phyloP scores from a whole-genome alignment of 2,888 invertebrate species.

The Eilema depressum region DNA sequence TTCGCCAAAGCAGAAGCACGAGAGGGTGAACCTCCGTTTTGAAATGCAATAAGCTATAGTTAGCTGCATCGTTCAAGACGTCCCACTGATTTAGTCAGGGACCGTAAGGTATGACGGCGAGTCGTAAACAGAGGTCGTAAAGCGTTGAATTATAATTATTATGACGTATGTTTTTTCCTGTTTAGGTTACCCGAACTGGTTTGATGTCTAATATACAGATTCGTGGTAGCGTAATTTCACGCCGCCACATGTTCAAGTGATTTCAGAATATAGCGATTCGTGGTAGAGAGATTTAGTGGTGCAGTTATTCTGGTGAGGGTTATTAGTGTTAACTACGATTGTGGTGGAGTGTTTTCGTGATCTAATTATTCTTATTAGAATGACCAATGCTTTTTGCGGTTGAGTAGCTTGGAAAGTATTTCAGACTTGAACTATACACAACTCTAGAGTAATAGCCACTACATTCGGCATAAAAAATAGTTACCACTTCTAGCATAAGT shows the following conservation, averaged over 20 bases:
- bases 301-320: not conserved
- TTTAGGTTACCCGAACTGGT: not conserved
- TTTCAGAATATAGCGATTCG: not conserved
- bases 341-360: not conserved
- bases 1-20: not conserved
- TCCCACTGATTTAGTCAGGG: not conserved
- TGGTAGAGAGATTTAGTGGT: not conserved
- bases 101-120: not conserved
- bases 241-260: not conserved
- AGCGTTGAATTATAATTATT: not conserved
- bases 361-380: not conserved
- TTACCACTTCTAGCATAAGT: too few relatives aligned
- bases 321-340: not conserved
- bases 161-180: not conserved
- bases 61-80: not conserved
- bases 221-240: not conserved
- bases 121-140: conserved; percentile 1
- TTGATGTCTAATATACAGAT: not conserved
- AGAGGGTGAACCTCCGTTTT: not conserved
- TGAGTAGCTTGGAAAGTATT: too few relatives aligned
- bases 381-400: too few relatives aligned
- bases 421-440: too few relatives aligned
- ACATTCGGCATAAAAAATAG: too few relatives aligned
- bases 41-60: not conserved
- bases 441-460: too few relatives aligned